Percentiles rank a stretch among this genome's conserved stretches.
Conservation (phyloP, 2,797 vertebrate genomes). For the Malacoctenus gilli region DNA sequence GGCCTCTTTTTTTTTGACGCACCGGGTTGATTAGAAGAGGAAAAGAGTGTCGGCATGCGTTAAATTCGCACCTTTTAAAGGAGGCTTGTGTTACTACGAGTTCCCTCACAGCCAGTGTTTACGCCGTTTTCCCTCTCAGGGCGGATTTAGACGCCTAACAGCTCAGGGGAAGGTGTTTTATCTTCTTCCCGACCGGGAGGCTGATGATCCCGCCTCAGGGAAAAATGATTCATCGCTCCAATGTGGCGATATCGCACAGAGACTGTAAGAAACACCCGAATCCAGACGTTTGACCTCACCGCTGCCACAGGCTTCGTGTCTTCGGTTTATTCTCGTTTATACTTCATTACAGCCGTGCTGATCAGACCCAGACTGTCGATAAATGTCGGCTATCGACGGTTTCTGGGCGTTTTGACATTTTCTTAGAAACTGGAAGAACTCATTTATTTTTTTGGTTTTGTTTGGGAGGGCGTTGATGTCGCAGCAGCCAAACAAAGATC, state of each 20-base stretch:
- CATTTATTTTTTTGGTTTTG: background rate
- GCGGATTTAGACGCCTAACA: slow-evolving; percentile 13
- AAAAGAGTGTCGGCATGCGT: background rate
- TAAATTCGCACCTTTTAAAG: background rate
- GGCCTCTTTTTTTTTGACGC: background rate
- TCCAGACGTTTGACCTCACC: slow-evolving; percentile 23
- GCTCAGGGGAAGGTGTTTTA: too few relatives aligned
- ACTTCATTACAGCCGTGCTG: slow-evolving; percentile 33
- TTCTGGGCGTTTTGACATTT: slow-evolving; percentile 44
- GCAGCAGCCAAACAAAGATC: slow-evolving; percentile 64
- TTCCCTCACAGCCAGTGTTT: background rate
- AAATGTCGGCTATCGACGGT: slow-evolving; percentile 37
- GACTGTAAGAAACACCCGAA: slow-evolving; percentile 25
- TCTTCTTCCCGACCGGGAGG: slow-evolving; percentile 13
- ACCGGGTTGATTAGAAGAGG: slow-evolving; percentile 1
- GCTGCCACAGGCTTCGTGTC: slow-evolving; percentile 12
- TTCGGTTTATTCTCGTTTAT: slow-evolving; percentile 1
- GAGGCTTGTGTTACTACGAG: background rate
- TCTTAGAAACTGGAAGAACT: slow-evolving; percentile 20
- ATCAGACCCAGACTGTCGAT: slow-evolving; percentile 35
- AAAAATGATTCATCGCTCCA: slow-evolving; percentile 29
- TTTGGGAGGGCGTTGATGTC: slow-evolving; percentile 17
- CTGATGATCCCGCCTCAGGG: slow-evolving; percentile 22
- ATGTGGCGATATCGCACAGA: slow-evolving; percentile 3
- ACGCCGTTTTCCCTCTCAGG: slow-evolving; percentile 9